Evolutionary conservation across 1,140 invertebrate species (phyloP).

Genomic region (Caerostris darwini): DNA sequence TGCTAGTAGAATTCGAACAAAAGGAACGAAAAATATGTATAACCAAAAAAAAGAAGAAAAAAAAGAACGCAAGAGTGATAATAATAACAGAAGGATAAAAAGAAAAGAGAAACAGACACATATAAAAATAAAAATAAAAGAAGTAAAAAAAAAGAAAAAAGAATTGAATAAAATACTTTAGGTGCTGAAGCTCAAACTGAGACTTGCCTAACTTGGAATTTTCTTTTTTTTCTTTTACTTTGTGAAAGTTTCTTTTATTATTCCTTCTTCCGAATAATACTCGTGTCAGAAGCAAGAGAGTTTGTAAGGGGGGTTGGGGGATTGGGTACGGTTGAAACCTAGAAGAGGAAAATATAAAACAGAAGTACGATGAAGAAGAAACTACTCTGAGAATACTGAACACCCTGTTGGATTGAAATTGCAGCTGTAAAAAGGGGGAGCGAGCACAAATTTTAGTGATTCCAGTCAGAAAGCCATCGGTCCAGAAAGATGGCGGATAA

Average conservation of each 20-base stretch:
- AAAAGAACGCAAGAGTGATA: conserved; percentile 9
- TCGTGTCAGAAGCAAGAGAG: not conserved
- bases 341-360: conserved; percentile 48
- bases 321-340: conserved; percentile 6
- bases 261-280: conserved; percentile 39
- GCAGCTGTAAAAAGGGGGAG: conserved; percentile 15
- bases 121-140: conserved; percentile 3
- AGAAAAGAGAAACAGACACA: not conserved
- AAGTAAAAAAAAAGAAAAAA: conserved; percentile 8
- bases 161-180: conserved; percentile 41
- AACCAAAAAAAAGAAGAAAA: no score
- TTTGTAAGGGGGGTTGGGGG: not conserved
- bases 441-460: conserved; percentile 26
- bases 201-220: not conserved
- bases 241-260: conserved; percentile 31
- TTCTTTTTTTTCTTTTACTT: not conserved
- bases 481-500: not conserved
- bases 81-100: conserved; percentile 31
- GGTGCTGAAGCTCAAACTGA: conserved; percentile 34
- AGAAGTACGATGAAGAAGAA: conserved; percentile 41
- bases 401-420: conserved; percentile 48
- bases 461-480: not conserved
- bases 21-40: not conserved
- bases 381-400: conserved; percentile 41
- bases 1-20: conserved; percentile 31